phyloP scores from a whole-genome alignment of 1,140 invertebrate species.

The Rhopalosiphum maidis region DNA sequence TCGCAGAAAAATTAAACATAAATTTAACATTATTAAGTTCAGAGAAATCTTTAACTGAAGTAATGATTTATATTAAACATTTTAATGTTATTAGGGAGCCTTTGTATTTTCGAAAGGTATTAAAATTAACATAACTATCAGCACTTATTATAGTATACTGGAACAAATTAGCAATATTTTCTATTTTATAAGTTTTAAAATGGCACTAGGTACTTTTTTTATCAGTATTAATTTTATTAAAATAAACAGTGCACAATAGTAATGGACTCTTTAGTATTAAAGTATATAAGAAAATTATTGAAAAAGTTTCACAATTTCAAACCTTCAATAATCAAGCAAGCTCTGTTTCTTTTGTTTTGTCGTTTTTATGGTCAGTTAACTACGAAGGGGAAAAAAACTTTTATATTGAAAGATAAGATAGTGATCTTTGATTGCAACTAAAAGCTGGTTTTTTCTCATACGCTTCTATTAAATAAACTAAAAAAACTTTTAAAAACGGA shows the following conservation, averaged over 20 bases:
- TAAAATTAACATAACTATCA: not conserved
- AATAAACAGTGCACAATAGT: not conserved
- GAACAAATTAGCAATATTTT: not conserved
- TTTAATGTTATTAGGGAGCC: not conserved
- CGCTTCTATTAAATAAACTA: constrained; percentile 15
- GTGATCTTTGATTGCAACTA: constrained; percentile 38
- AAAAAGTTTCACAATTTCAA: constrained; percentile 33
- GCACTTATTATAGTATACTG: not conserved
- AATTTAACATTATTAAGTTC: too few species aligned
- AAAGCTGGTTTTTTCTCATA: constrained; percentile 22
- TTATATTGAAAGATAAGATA: constrained; percentile 43
- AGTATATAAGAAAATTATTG: constrained; percentile 31
- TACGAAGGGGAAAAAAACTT: constrained; percentile 38
- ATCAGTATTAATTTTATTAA: not conserved
- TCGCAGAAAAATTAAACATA: too few species aligned
- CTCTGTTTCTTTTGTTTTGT: not conserved
- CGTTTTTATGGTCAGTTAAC: constrained; percentile 56
- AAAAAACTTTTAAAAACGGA: not conserved
- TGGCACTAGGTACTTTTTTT: not conserved
- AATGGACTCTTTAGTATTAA: not conserved
- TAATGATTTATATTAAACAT: too few species aligned
- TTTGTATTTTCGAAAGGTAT: not conserved
- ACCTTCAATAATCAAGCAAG: constrained; percentile 31
- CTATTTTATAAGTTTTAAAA: not conserved
- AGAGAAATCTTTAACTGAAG: too few species aligned